A percentile compares a stretch with the other conserved stretches of the same genome.
These are phyloP conservation scores for Drosophila lacteicornis DNA, from an alignment of 1,140 invertebrate species.

Conservation along the genomic window DNA sequence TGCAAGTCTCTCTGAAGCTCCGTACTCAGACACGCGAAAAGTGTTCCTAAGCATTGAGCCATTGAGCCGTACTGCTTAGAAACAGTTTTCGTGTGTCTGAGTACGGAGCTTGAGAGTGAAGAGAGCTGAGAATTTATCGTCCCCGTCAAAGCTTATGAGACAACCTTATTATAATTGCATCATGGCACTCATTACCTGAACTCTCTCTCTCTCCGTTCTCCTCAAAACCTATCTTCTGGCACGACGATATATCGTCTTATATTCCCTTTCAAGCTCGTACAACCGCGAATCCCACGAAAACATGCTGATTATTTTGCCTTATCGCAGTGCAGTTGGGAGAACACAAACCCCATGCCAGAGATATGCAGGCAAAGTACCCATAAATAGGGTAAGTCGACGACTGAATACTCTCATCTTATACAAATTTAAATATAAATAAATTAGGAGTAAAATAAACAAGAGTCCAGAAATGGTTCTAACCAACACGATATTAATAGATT, in stretches of 20 bases:
- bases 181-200: background rate
- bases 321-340: slow-evolving; percentile 7
- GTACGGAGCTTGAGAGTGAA: too few species aligned
- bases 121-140: too few species aligned
- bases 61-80: too few species aligned
- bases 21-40: too few species aligned
- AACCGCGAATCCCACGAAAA: background rate
- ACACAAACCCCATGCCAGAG: background rate
- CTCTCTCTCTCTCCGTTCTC: background rate
- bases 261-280: background rate
- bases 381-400: background rate
- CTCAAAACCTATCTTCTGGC: background rate
- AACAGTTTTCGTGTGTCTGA: too few species aligned
- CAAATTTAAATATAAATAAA: background rate
- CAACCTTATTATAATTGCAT: too few species aligned
- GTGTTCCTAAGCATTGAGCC: too few species aligned
- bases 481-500: too few species aligned
- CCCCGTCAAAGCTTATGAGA: too few species aligned
- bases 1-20: too few species aligned
- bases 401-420: background rate
- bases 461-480: background rate
- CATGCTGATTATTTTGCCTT: slow-evolving; percentile 14
- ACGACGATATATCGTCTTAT: background rate
- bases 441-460: background rate
- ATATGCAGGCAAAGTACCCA: slow-evolving; percentile 1